phyloP scores from a whole-genome alignment of 2,888 invertebrate genomes.

The Meandrusa payeni region DNA sequence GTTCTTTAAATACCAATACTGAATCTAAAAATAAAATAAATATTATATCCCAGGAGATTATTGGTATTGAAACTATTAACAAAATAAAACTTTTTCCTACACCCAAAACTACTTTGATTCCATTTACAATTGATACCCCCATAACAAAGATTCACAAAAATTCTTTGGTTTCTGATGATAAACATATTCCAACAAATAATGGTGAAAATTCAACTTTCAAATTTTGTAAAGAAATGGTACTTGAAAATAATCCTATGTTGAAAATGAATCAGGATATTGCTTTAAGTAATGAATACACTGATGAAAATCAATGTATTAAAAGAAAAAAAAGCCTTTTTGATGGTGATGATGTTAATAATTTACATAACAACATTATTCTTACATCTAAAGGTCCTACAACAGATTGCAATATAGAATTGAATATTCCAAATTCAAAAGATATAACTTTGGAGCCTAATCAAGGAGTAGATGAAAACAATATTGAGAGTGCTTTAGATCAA shows the following conservation, averaged over 20 bases:
- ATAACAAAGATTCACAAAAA: conserved; percentile 28
- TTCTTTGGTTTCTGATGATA: not conserved
- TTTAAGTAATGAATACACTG: not conserved
- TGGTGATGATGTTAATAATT: not conserved
- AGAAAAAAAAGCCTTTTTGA: not conserved
- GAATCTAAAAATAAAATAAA: conserved; percentile 38
- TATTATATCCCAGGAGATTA: conserved; percentile 48
- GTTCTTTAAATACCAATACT: not conserved
- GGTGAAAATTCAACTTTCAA: not conserved
- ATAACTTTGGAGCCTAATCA: conserved; percentile 36
- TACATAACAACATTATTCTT: not conserved
- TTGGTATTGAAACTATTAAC: conserved; percentile 35
- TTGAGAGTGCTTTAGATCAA: not conserved
- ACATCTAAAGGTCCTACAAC: not conserved
- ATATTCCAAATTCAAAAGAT: not conserved
- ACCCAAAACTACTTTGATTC: conserved; percentile 32
- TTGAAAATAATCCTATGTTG: not conserved
- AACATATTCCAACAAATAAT: not conserved
- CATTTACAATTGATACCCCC: conserved; percentile 38
- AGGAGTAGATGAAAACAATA: conserved; percentile 51
- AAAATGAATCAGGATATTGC: not conserved
- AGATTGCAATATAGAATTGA: not conserved
- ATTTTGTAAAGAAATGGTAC: not conserved
- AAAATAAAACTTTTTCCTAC: conserved; percentile 31
- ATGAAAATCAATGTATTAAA: not conserved